Conservation (phyloP, 2,797 vertebrate species). For the Cottoperca gobio region DNA sequence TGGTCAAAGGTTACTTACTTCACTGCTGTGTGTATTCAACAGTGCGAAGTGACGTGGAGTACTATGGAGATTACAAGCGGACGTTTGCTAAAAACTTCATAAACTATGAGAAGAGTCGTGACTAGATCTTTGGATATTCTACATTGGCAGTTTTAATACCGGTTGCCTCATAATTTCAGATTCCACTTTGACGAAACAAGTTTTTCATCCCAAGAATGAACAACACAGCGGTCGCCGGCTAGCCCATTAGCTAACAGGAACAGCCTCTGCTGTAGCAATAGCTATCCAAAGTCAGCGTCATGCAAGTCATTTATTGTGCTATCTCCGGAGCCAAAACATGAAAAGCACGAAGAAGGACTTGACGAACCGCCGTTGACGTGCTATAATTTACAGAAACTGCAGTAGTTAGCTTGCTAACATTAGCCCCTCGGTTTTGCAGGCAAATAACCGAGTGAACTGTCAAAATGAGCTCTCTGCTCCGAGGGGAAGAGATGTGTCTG, state of each 20-base stretch:
- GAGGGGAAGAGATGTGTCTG: conserved; percentile 95
- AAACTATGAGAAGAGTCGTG: conserved; percentile 37
- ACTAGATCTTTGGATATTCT: not conserved
- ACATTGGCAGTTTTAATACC: no score
- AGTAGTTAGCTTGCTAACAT: conserved; percentile 35
- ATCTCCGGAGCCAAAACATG: conserved; percentile 28
- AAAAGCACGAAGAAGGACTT: conserved; percentile 3
- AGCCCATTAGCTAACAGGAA: conserved; percentile 63
- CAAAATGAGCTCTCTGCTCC: conserved; percentile 91
- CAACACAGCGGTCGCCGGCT: conserved; percentile 28
- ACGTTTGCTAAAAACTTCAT: conserved; percentile 58
- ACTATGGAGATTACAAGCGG: not conserved
- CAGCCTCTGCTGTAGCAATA: not conserved
- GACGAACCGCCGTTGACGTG: conserved; percentile 11
- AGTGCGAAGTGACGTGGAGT: conserved; percentile 74
- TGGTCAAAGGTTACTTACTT: conserved; percentile 51
- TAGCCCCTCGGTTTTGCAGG: conserved; percentile 20
- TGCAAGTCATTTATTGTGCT: conserved; percentile 4
- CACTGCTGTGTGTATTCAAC: conserved; percentile 39
- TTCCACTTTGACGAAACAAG: not conserved
- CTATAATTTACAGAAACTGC: not conserved
- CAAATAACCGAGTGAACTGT: conserved; percentile 20
- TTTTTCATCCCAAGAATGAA: conserved; percentile 1
- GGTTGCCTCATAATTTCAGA: not conserved
- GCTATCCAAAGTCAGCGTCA: conserved; percentile 36